A percentile compares a stretch with the other conserved stretches of the same genome.
These are phyloP conservation scores for Apteryx mantelli DNA, from an alignment of 2,113 vertebrate genomes.

Conservation along the genomic window DNA sequence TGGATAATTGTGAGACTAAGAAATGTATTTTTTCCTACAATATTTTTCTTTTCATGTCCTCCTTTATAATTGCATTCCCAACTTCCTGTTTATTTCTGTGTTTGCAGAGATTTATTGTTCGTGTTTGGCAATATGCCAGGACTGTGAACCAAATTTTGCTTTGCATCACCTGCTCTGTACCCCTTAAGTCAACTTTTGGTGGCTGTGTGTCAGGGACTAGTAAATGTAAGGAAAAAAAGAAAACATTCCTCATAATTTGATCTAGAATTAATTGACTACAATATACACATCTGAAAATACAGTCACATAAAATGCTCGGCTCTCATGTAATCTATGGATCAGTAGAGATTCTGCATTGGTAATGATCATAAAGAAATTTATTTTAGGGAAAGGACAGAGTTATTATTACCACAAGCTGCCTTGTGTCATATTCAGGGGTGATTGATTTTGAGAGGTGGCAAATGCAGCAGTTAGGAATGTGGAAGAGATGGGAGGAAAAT, in stretches of 20 bases:
- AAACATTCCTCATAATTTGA: not conserved
- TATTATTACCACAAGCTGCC: not conserved
- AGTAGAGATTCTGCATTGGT: not conserved
- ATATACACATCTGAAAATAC: not conserved
- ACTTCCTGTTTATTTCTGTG: slow-evolving; percentile 42
- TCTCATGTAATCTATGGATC: not conserved
- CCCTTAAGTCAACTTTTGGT: not conserved
- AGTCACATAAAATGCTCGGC: not conserved
- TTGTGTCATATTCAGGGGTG: not conserved
- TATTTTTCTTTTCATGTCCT: slow-evolving; percentile 36
- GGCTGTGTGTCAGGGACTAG: not conserved
- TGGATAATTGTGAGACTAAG: slow-evolving; percentile 18
- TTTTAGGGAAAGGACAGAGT: not conserved
- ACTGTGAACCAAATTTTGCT: not conserved
- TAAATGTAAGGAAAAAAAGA: not conserved
- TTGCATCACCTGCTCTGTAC: not conserved
- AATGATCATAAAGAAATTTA: not conserved
- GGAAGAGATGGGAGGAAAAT: not conserved
- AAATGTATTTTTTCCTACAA: slow-evolving; percentile 4
- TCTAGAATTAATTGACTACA: not conserved
- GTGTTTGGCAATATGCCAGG: slow-evolving; percentile 52
- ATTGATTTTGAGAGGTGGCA: not conserved
- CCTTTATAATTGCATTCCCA: slow-evolving; percentile 44
- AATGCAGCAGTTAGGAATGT: not conserved
- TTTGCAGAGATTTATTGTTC: slow-evolving; percentile 62